Conservation (phyloP, 2,888 invertebrate species). For the Lochmaea crataegi region DNA sequence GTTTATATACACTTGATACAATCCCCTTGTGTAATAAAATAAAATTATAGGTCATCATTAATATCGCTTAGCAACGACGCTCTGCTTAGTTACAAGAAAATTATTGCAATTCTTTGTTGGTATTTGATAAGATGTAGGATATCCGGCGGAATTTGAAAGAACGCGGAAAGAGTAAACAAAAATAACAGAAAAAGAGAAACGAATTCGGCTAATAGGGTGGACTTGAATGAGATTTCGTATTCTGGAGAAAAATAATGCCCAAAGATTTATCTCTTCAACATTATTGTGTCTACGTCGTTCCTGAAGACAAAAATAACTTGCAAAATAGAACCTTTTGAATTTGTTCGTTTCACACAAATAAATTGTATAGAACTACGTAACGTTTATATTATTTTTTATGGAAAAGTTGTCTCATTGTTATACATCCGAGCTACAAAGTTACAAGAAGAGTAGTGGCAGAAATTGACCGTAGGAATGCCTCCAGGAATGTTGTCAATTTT, state of each 20-base stretch:
- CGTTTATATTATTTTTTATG: neutral
- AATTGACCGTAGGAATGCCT: no score
- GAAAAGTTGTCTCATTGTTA: no score
- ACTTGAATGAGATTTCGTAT: slow-evolving; percentile 3
- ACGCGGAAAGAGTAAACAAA: slow-evolving; percentile 2
- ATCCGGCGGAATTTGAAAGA: neutral
- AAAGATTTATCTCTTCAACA: neutral
- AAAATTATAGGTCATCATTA: slow-evolving; percentile 2
- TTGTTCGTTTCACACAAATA: neutral
- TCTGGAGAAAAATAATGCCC: neutral
- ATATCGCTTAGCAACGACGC: neutral
- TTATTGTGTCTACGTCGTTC: neutral
- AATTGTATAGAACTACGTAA: neutral
- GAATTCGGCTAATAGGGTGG: slow-evolving; percentile 7
- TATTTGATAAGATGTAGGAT: slow-evolving; percentile 1
- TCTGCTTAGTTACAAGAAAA: neutral
- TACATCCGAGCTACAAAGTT: no score
- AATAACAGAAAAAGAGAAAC: neutral
- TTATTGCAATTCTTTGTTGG: neutral
- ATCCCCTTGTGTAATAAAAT: neutral
- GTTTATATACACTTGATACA: no score
- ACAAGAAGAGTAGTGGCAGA: no score
- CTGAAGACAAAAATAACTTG: slow-evolving; percentile 3
- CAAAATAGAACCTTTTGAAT: neutral
- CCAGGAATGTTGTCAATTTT: no score